Evolutionary conservation across 2,888 invertebrate genomes (phyloP).

Genomic region (Psylliodes chrysocephalus): DNA sequence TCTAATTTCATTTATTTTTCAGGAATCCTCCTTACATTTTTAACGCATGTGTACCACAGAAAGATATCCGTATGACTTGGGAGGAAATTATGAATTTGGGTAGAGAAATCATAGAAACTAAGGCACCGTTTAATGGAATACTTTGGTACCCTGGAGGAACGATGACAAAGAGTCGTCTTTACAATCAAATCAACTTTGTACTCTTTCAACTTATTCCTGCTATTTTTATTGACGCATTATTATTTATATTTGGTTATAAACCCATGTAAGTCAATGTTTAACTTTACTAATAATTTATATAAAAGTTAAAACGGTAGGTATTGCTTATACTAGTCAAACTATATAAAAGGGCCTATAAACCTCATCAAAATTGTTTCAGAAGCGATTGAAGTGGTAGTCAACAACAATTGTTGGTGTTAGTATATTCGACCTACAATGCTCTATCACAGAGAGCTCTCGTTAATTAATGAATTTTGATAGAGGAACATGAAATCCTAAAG

Average conservation of each 20-base stretch:
- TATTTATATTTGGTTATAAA: constrained; percentile 84
- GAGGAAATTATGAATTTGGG: constrained; percentile 85
- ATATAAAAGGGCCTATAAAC: too few species aligned
- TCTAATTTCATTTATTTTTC: too few species aligned
- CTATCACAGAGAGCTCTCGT: too few species aligned
- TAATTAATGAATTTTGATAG: too few species aligned
- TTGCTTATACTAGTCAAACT: too few species aligned
- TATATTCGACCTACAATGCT: too few species aligned
- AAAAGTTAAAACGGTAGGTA: too few species aligned
- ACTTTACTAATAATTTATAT: too few species aligned
- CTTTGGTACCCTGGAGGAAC: constrained; percentile 87
- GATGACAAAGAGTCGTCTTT: constrained; percentile 80
- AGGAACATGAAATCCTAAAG: too few species aligned
- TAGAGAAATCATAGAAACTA: constrained; percentile 77
- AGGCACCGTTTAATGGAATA: constrained; percentile 85
- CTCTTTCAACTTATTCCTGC: constrained; percentile 94
- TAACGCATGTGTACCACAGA: constrained; percentile 45
- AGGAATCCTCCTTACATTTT: constrained; percentile 44
- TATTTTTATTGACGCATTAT: constrained; percentile 80
- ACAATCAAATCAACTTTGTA: constrained; percentile 84
- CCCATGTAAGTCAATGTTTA: constrained; percentile 89
- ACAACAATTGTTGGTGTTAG: too few species aligned
- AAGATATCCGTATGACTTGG: constrained; percentile 75
- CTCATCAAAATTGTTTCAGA: too few species aligned
- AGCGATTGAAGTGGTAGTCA: too few species aligned